Evolutionary conservation across 30 jellyfish, hydroid and myxozoan species (phyloP).

Genomic region (Phacellophora camtschatica): DNA sequence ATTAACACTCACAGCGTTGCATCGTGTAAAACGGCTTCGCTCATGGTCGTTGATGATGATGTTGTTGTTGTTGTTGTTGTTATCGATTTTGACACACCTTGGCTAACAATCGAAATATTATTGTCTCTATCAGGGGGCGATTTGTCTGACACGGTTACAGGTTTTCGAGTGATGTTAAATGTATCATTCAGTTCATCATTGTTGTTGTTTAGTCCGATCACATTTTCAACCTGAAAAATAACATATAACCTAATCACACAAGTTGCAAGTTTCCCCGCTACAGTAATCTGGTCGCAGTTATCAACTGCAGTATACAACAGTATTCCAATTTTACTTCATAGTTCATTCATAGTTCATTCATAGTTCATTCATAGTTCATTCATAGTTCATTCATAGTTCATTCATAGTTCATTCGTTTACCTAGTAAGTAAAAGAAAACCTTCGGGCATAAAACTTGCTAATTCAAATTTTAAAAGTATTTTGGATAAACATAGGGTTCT

Average conservation of each 20-base stretch:
- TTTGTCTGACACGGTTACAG: conserved; percentile 18
- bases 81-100: neutral
- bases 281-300: neutral
- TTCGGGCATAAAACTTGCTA: too few species aligned
- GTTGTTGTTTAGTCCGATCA: neutral
- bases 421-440: too few species aligned
- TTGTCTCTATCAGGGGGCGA: conserved; percentile 17
- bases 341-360: too few species aligned
- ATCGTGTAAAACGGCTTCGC: conserved; percentile 91
- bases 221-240: neutral
- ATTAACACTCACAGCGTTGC: conserved; percentile 94
- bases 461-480: too few species aligned
- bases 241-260: neutral
- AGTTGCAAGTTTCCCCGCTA: neutral
- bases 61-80: neutral
- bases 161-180: conserved; percentile 75
- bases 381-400: too few species aligned
- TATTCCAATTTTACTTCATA: too few species aligned
- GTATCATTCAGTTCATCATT: conserved; percentile 84
- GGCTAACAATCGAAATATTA: neutral
- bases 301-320: too few species aligned
- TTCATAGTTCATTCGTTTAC: too few species aligned
- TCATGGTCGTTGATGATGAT: conserved; percentile 36
- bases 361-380: too few species aligned
- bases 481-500: too few species aligned